phyloP scores from a whole-genome alignment of 2,888 invertebrate genomes.

The Synanthedon formicaeformis region DNA sequence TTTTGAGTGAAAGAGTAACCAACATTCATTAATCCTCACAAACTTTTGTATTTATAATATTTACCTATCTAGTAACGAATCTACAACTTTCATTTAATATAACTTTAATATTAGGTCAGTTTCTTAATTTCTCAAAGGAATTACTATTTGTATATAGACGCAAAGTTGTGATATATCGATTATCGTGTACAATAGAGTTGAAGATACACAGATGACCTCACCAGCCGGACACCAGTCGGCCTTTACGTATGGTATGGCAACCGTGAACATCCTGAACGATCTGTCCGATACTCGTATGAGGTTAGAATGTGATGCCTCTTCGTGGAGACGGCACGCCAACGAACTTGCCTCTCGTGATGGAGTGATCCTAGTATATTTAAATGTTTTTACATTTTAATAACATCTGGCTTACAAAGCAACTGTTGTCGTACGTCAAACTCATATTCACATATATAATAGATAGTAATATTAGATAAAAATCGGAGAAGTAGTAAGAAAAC shows the following conservation, averaged over 20 bases:
- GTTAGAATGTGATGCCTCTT: background rate
- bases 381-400: background rate
- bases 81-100: too few species aligned
- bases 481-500: too few species aligned
- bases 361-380: background rate
- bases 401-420: too few species aligned
- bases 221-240: conserved; percentile 42
- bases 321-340: background rate
- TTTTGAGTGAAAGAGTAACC: too few species aligned
- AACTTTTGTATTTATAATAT: too few species aligned
- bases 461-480: too few species aligned
- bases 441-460: too few species aligned
- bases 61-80: too few species aligned
- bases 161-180: background rate
- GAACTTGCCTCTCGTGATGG: background rate
- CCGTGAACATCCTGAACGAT: conserved; percentile 31
- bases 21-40: too few species aligned
- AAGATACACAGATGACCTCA: conserved; percentile 29
- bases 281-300: background rate
- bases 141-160: background rate
- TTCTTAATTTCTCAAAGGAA: too few species aligned
- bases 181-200: conserved; percentile 4
- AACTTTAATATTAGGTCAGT: too few species aligned
- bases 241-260: conserved; percentile 22
- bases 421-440: too few species aligned